A percentile compares a stretch with the other conserved stretches of the same genome.
Conservation (phyloP, 2,113 vertebrate genomes). For the Heterocephalus glaber region DNA sequence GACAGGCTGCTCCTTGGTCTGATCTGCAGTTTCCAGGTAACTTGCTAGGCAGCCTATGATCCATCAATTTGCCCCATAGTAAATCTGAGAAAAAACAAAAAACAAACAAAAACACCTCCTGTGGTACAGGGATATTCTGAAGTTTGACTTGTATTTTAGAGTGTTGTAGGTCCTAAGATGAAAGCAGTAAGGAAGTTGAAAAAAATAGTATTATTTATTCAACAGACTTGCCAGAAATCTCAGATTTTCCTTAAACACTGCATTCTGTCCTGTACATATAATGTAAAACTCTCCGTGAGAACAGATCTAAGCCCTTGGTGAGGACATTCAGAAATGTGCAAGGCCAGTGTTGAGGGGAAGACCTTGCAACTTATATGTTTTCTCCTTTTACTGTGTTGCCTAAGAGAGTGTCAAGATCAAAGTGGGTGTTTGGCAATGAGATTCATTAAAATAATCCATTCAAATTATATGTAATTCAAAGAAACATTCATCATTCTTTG, state of each 20-base stretch:
- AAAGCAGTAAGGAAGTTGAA: slow-evolving; percentile 62
- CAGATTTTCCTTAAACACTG: slow-evolving; percentile 52
- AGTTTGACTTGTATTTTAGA: slow-evolving; percentile 53
- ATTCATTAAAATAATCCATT: neutral
- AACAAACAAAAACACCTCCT: neutral
- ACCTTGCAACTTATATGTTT: neutral
- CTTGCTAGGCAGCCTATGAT: slow-evolving; percentile 7
- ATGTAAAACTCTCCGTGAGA: slow-evolving; percentile 44
- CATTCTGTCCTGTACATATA: slow-evolving; percentile 35
- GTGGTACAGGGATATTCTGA: neutral
- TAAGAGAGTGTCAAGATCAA: neutral
- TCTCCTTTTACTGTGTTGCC: neutral
- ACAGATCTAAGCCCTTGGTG: neutral
- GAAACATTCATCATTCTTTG: neutral
- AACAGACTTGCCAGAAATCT: slow-evolving; percentile 60
- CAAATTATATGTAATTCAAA: neutral
- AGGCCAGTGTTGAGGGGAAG: neutral
- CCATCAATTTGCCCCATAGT: neutral
- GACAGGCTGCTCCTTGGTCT: neutral
- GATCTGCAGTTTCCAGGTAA: slow-evolving; percentile 43
- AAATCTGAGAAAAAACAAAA: too few relatives aligned
- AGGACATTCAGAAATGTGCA: slow-evolving; percentile 31
- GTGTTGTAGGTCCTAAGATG: slow-evolving; percentile 24
- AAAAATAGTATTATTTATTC: slow-evolving; percentile 69
- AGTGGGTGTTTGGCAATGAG: rapidly evolving